phyloP scores from a whole-genome alignment of 2,113 vertebrate genomes.

The Cathartes aura region DNA sequence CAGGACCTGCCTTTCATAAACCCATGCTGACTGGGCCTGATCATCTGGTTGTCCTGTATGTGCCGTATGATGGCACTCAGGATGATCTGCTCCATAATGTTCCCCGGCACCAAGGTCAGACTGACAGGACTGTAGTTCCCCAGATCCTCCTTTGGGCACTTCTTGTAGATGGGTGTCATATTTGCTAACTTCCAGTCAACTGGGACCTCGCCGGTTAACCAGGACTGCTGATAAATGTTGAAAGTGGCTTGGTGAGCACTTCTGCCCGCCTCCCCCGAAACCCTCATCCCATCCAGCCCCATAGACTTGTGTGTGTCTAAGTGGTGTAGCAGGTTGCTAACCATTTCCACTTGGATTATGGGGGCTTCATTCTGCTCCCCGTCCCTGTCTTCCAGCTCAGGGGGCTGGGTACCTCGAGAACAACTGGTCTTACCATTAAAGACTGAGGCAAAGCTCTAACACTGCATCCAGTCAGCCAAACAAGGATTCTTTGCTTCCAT shows the following conservation, averaged over 20 bases:
- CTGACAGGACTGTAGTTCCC: neutral
- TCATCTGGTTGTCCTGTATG: neutral
- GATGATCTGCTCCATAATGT: neutral
- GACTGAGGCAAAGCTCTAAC: neutral
- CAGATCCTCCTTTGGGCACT: fast-evolving
- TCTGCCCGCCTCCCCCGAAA: no score
- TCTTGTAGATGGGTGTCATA: neutral
- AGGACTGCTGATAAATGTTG: neutral
- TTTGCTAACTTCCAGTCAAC: neutral
- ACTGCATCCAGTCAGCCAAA: neutral
- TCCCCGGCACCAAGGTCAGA: fast-evolving
- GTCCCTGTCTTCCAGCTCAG: neutral
- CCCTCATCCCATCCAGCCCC: fast-evolving
- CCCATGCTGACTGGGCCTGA: neutral
- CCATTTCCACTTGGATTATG: neutral
- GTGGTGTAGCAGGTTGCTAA: neutral
- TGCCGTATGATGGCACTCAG: neutral
- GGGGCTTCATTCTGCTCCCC: neutral
- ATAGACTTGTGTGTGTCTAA: neutral
- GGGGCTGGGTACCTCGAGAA: neutral
- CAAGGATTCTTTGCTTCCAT: neutral
- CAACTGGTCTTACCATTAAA: neutral
- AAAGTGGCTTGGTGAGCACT: neutral
- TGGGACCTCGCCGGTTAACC: neutral
- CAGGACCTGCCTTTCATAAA: neutral